These are phyloP conservation scores for Pipistrellus kuhlii DNA, from an alignment of 2,797 vertebrate species.

Conservation along the genomic window DNA sequence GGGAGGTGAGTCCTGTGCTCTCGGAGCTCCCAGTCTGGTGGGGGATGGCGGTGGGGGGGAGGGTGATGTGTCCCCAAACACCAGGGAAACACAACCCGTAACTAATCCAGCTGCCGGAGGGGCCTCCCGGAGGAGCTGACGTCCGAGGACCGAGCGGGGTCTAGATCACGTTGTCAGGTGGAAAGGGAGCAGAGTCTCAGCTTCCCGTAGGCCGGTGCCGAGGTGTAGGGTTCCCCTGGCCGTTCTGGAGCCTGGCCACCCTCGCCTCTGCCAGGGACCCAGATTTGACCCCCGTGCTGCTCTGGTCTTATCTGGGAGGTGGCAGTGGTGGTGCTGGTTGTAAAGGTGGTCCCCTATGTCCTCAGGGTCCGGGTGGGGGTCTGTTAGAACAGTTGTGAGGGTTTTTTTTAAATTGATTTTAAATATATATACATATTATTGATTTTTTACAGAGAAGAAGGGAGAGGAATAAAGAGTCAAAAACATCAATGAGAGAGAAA, in stretches of 20 bases:
- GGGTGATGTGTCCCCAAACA: neutral
- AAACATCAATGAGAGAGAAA: too few relatives aligned
- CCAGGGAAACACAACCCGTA: neutral
- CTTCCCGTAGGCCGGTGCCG: neutral
- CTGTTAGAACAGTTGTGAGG: neutral
- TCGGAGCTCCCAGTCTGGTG: neutral
- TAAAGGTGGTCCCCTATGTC: too few relatives aligned
- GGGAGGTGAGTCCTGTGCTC: neutral
- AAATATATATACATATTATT: too few relatives aligned
- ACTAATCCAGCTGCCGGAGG: neutral
- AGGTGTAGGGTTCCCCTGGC: neutral
- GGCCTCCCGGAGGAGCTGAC: neutral
- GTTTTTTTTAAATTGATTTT: neutral
- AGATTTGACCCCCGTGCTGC: neutral
- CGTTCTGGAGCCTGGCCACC: neutral
- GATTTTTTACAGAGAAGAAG: too few relatives aligned
- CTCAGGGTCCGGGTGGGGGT: too few relatives aligned
- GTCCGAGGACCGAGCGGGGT: neutral
- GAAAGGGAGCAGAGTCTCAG: neutral
- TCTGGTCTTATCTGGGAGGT: neutral
- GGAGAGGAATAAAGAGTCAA: too few relatives aligned
- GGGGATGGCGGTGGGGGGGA: too few relatives aligned
- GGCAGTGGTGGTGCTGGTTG: rapidly evolving
- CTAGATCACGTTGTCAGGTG: neutral
- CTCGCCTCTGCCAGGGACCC: neutral